Conservation (phyloP, 2,888 invertebrate genomes). For the Morinoia aosen region DNA sequence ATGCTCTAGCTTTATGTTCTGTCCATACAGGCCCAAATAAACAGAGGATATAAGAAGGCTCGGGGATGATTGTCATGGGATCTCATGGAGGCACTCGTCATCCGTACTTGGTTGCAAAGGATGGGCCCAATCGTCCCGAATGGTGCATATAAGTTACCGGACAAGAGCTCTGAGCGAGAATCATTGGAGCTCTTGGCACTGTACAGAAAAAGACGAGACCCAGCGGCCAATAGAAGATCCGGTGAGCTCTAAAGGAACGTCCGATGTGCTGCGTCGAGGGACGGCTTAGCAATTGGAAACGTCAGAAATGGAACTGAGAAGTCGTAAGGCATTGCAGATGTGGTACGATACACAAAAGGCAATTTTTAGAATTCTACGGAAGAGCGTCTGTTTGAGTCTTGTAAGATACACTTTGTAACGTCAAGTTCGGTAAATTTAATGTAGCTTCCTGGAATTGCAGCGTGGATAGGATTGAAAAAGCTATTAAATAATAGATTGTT, state of each 20-base stretch:
- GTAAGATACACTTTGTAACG: neutral
- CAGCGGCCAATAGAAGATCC: conserved; percentile 31
- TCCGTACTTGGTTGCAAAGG: conserved; percentile 44
- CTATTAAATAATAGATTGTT: neutral
- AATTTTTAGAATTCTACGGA: neutral
- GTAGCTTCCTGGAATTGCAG: neutral
- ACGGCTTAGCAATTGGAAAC: neutral
- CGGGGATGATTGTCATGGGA: conserved; percentile 14
- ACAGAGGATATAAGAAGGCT: conserved; percentile 37
- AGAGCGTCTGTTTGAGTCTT: neutral
- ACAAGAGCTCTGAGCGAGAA: conserved; percentile 45
- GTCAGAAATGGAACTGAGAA: neutral
- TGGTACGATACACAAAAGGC: neutral
- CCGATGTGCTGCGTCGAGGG: neutral
- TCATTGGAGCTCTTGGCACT: conserved; percentile 40
- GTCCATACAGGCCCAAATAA: neutral
- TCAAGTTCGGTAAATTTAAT: neutral
- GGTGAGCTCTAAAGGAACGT: conserved; percentile 28
- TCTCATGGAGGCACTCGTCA: conserved; percentile 43
- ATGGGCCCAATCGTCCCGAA: conserved; percentile 50
- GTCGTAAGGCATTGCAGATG: neutral
- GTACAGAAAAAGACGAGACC: conserved; percentile 43
- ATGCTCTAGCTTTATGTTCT: neutral
- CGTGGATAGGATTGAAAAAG: neutral
- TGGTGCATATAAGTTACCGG: conserved; percentile 52